A percentile compares a stretch with the other conserved stretches of the same genome.
Conservation (phyloP, 2,113 vertebrate genomes). For the Hyperopisus bebe region DNA sequence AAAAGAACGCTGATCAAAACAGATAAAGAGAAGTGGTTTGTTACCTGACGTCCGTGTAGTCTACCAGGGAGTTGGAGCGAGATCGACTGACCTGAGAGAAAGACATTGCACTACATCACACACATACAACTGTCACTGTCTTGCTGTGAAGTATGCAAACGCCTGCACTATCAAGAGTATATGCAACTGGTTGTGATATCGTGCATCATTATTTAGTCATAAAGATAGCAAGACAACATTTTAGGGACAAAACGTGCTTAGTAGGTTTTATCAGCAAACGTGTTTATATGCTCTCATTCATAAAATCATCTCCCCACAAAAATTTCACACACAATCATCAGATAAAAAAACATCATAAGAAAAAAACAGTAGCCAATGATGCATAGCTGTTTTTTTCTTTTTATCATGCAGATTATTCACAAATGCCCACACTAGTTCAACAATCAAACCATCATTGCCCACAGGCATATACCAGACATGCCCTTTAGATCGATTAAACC, state of each 20-base stretch:
- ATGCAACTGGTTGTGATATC: neutral
- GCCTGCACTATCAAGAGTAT: neutral
- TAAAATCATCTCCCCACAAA: neutral
- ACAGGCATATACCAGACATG: neutral
- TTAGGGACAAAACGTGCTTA: neutral
- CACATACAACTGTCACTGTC: neutral
- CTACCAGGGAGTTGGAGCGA: conserved; percentile 50
- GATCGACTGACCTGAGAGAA: conserved; percentile 46
- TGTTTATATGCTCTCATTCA: neutral
- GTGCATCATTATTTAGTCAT: neutral
- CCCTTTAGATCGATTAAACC: neutral
- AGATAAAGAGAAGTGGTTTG: neutral
- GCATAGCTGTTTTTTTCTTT: neutral
- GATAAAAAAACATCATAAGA: neutral
- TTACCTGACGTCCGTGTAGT: conserved; percentile 65
- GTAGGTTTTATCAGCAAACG: neutral
- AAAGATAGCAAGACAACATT: neutral
- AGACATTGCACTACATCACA: conserved; percentile 30
- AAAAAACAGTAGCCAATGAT: neutral
- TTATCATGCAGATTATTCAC: neutral
- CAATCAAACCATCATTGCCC: neutral
- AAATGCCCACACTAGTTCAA: neutral
- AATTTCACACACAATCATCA: neutral
- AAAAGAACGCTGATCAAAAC: no score
- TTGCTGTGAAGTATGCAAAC: neutral